These are phyloP conservation scores for Onychostoma macrolepis DNA, from an alignment of 2,113 vertebrate genomes.

Conservation along the genomic window DNA sequence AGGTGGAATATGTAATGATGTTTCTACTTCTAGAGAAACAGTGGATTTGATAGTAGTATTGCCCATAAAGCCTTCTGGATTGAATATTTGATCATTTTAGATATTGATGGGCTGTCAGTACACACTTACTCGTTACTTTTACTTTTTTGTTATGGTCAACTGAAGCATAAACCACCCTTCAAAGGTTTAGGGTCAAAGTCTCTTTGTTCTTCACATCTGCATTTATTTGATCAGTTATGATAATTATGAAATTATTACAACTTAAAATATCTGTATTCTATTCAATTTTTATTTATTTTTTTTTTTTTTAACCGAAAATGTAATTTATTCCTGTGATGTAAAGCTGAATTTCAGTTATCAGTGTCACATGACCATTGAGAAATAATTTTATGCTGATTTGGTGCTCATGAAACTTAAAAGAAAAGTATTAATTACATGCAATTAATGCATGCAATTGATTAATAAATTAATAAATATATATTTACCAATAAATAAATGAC, in stretches of 20 bases:
- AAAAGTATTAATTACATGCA: no score
- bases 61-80: background rate
- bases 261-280: background rate
- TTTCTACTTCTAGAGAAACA: background rate
- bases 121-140: background rate
- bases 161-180: background rate
- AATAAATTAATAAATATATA: no score
- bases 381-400: background rate
- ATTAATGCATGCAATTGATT: no score
- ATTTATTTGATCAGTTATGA: background rate
- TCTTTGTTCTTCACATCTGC: background rate
- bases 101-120: background rate
- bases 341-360: background rate
- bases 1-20: conserved; percentile 9
- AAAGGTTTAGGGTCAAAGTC: background rate
- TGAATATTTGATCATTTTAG: background rate
- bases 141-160: background rate
- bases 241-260: background rate
- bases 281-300: background rate
- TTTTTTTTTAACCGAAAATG: background rate
- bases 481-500: no score
- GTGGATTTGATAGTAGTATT: background rate
- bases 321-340: background rate
- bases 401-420: background rate
- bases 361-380: background rate